Conservation (phyloP, 2,888 invertebrate species). For the Callyntrura guangdongensis region DNA sequence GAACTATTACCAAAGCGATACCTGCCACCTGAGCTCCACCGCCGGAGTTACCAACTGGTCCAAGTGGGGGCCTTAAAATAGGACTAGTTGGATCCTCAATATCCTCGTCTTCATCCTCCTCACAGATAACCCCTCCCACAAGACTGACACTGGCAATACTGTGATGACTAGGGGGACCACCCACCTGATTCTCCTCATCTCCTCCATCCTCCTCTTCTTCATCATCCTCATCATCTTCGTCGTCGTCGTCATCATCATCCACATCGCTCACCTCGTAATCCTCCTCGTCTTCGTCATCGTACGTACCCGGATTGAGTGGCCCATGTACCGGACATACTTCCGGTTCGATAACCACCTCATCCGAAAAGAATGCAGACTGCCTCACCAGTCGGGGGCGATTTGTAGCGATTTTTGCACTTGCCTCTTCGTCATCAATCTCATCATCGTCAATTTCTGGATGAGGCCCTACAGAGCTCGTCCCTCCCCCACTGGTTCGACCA, state of each 20-base stretch:
- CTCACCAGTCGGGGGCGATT: slow-evolving; percentile 85
- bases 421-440: slow-evolving; percentile 81
- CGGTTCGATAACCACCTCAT: slow-evolving; percentile 84
- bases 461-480: slow-evolving; percentile 32
- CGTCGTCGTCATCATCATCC: slow-evolving; percentile 90
- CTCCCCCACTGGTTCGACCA: slow-evolving; percentile 12
- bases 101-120: slow-evolving; percentile 89
- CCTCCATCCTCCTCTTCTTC: slow-evolving; percentile 86
- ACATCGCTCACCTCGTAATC: slow-evolving; percentile 90
- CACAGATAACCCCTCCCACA: slow-evolving; percentile 86
- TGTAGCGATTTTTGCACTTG: slow-evolving; percentile 84
- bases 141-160: neutral
- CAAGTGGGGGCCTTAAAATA: slow-evolving; percentile 77
- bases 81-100: slow-evolving; percentile 85
- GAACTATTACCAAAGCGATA: slow-evolving; percentile 83
- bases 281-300: slow-evolving; percentile 88
- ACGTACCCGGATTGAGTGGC: slow-evolving; percentile 83
- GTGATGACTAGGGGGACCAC: slow-evolving; percentile 87
- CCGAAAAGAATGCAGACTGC: slow-evolving; percentile 88
- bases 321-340: slow-evolving; percentile 84
- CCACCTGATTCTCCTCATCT: slow-evolving; percentile 88
- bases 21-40: slow-evolving; percentile 74
- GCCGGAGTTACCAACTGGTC: neutral
- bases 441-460: slow-evolving; percentile 67
- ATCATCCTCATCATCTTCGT: slow-evolving; percentile 87